phyloP scores from a whole-genome alignment of 2,113 vertebrate genomes.

The Sebastes fasciatus region DNA sequence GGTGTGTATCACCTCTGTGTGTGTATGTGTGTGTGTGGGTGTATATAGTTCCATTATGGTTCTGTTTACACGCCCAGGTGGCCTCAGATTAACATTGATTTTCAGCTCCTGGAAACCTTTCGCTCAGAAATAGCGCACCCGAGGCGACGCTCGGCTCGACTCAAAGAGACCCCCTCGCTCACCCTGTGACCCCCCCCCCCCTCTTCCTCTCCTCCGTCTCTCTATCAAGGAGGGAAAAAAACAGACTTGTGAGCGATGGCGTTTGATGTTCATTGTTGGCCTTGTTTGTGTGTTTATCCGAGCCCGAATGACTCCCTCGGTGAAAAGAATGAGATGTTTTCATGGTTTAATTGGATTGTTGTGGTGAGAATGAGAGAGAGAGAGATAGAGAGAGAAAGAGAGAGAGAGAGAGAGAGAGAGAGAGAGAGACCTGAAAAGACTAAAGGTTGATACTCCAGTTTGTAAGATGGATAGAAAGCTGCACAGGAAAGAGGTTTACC shows the following conservation, averaged over 20 bases:
- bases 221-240: constrained; percentile 5
- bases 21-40: constrained; percentile 10
- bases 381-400: background rate
- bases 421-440: background rate
- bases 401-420: background rate
- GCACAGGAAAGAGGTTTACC: background rate
- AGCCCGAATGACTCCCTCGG: constrained; percentile 38
- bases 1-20: constrained; percentile 23
- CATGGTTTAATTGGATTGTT: constrained; percentile 56
- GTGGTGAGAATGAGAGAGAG: background rate
- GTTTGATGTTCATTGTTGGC: constrained; percentile 47
- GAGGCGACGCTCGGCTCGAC: constrained; percentile 31
- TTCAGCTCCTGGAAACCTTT: constrained; percentile 68
- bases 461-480: constrained; percentile 3
- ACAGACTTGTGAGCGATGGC: constrained; percentile 13
- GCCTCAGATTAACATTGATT: constrained; percentile 80
- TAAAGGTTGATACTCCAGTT: background rate
- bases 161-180: constrained; percentile 23
- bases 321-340: constrained; percentile 35
- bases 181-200: constrained; percentile 11
- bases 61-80: constrained; percentile 71
- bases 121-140: constrained; percentile 55
- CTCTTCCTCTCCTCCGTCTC: background rate
- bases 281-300: constrained; percentile 51
- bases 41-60: constrained; percentile 43